Conservation (phyloP, 1,140 invertebrate genomes). For the Lepidurus packardi region DNA sequence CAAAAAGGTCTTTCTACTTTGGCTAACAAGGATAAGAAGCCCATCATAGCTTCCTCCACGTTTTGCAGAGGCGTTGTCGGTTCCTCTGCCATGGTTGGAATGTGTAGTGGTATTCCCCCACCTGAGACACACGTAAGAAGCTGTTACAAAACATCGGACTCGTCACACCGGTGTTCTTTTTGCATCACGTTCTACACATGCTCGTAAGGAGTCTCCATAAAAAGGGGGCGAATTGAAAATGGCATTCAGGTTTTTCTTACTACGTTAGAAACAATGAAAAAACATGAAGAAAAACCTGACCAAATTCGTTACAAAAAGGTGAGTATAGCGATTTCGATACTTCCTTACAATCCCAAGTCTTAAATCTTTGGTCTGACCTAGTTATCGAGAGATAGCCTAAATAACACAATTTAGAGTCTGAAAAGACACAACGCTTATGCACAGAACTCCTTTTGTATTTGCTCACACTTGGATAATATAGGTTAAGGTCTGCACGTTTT, state of each 20-base stretch:
- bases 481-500: neutral
- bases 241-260: neutral
- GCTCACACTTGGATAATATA: neutral
- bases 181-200: neutral
- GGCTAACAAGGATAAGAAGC: conserved; percentile 58
- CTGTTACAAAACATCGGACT: neutral
- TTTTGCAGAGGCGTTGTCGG: conserved; percentile 1
- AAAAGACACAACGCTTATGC: neutral
- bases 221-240: neutral
- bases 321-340: neutral
- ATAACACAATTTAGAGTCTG: neutral
- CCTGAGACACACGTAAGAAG: neutral
- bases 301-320: neutral
- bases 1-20: conserved; percentile 62
- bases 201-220: neutral
- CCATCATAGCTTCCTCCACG: conserved; percentile 52
- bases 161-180: neutral
- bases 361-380: neutral
- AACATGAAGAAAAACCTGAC: neutral
- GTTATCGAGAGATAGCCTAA: conserved; percentile 11
- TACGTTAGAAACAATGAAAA: neutral
- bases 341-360: neutral
- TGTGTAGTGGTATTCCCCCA: conserved; percentile 17
- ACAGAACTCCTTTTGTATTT: neutral
- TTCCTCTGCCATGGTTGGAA: neutral